Conservation (phyloP, 2,797 vertebrate species). For the Myiotriccus ornatus region DNA sequence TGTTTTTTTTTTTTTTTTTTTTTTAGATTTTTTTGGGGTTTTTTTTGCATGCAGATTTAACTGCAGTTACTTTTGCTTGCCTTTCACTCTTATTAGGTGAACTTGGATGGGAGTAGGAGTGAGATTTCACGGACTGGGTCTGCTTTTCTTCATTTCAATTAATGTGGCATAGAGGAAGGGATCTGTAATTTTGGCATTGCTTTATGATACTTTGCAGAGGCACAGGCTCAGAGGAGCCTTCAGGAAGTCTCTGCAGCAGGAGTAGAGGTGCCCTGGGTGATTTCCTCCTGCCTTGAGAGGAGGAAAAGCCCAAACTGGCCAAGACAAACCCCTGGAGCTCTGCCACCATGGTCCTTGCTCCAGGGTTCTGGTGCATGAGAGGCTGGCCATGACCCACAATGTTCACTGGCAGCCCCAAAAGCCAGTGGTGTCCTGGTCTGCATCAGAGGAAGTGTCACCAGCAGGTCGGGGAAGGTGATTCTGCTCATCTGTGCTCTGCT, state of each 20-base stretch:
- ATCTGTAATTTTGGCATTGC: neutral
- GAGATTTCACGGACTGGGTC: neutral
- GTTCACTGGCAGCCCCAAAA: neutral
- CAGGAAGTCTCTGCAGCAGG: neutral
- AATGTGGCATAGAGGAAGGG: neutral
- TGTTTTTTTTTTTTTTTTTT: too few species aligned
- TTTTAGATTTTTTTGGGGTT: neutral
- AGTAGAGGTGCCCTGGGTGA: neutral
- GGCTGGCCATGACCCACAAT: neutral
- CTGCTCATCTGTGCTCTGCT: neutral
- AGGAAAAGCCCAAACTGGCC: neutral
- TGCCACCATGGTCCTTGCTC: neutral
- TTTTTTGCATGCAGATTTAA: neutral
- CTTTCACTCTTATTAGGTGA: neutral
- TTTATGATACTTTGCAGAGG: neutral
- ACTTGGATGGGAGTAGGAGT: neutral
- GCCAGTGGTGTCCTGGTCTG: rapidly evolving
- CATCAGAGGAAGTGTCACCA: neutral
- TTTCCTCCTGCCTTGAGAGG: neutral
- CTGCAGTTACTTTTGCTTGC: neutral
- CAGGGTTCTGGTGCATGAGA: neutral
- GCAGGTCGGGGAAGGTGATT: neutral
- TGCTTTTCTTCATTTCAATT: neutral
- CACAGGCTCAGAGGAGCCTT: neutral
- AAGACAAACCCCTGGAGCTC: neutral